A percentile compares a stretch with the other conserved stretches of the same genome.
These are phyloP conservation scores for Brachyopa scutellaris DNA, from an alignment of 2,888 invertebrate genomes.

Conservation along the genomic window DNA sequence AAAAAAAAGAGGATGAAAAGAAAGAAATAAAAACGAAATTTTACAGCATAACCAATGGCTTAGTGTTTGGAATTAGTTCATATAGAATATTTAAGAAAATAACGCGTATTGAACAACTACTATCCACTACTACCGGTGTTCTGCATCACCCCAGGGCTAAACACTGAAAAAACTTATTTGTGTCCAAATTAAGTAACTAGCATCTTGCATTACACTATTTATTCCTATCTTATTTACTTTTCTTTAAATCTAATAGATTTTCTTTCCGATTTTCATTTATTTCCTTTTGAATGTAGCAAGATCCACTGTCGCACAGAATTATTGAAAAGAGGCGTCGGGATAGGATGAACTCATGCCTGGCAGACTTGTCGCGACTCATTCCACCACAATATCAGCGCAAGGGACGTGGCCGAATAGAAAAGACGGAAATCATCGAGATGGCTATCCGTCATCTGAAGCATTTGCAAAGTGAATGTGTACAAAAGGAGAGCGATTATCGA, in stretches of 20 bases:
- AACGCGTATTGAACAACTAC: neutral
- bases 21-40: slow-evolving; percentile 38
- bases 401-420: slow-evolving; percentile 97
- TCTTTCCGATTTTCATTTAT: slow-evolving; percentile 12
- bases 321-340: slow-evolving; percentile 97
- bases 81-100: neutral
- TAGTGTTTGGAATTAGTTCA: slow-evolving; percentile 39
- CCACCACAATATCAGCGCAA: slow-evolving; percentile 97
- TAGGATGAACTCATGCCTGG: slow-evolving; percentile 98
- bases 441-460: slow-evolving; percentile 96
- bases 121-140: slow-evolving; percentile 19
- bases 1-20: neutral
- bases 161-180: slow-evolving; percentile 15
- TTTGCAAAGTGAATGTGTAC: slow-evolving; percentile 86
- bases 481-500: slow-evolving; percentile 84
- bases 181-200: slow-evolving; percentile 21
- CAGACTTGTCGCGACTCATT: slow-evolving; percentile 95
- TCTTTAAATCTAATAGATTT: slow-evolving; percentile 12
- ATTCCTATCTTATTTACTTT: neutral
- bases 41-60: slow-evolving; percentile 53
- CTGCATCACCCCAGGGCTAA: slow-evolving; percentile 20
- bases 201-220: slow-evolving; percentile 4
- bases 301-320: slow-evolving; percentile 98
- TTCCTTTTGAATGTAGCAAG: slow-evolving; percentile 87
- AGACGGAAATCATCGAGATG: slow-evolving; percentile 99